Base-by-base conservation (phyloP, 2,113 vertebrate species). In the Corapipo altera region DNA sequence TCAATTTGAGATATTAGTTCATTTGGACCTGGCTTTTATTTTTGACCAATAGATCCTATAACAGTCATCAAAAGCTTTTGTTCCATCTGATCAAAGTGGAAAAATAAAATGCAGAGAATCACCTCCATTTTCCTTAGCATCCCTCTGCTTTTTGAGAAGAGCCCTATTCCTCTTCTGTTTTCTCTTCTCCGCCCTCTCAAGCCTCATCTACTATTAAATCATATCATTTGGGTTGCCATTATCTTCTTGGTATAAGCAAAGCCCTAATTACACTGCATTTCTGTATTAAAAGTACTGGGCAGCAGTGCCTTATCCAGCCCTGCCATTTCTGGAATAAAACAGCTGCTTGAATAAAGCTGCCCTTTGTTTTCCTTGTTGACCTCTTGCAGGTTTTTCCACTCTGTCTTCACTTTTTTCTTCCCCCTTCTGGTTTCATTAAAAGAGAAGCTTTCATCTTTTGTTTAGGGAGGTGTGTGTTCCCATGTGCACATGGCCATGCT, bases 361-460 rank as follows among this genome's bases (percentile, higher is more conserved):
- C 82, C 78, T 97, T 97, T 97, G 95, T 97, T 96, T 91, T 74
- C 75, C 89, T 87, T 89, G 76, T 93, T 96, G 89, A 80, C 73
- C 57, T 94, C 93, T 81, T 95, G 59, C 87, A 88, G 66, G 35
- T 71, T 96, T 97, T 97, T 86, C 94, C 62, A 49, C 73, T 93
- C 62, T 77, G 59, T 57, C 59, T 85, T 78, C 26, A 30, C 37
- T 59, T 41, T 79, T 85, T 91, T 66, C 15, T 59, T 93, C n/a
- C 54, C 72, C 76, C 8, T 87, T 75, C 77, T 48, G 65, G 12
- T 89, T 97, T 97, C 49, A 92, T 95, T 95, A 77, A 80, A 95
- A 89, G 49, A 85, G 49, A 27, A 41, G 48, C 88, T 82, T 91
- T 91, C 43, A 75, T 72, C 18, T 64, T 71, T 74, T 71, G 69